Conservation (phyloP, 1,140 invertebrate species). For the Pseudomyrmex dendroicus region DNA sequence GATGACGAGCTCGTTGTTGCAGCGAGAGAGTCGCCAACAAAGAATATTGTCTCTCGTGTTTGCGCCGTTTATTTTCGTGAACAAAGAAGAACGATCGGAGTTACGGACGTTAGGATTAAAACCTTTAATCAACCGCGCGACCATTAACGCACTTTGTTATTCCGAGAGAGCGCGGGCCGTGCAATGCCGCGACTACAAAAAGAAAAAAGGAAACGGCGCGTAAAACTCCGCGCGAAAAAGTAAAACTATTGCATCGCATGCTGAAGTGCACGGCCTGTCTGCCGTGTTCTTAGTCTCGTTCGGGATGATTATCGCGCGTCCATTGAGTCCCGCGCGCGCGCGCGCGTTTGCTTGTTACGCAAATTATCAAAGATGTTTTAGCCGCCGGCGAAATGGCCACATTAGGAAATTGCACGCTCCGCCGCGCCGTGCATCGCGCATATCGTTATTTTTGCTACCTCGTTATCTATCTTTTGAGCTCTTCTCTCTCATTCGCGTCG, state of each 20-base stretch:
- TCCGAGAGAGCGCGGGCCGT: background rate
- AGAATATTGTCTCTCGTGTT: slow-evolving; percentile 29
- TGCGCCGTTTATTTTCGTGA: too few species aligned
- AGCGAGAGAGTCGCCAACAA: slow-evolving; percentile 4
- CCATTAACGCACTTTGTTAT: slow-evolving; percentile 43
- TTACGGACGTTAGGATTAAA: slow-evolving; percentile 38
- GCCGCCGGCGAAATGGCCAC: slow-evolving; percentile 57
- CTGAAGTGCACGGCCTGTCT: slow-evolving; percentile 9
- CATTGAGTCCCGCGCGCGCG: slow-evolving; percentile 51
- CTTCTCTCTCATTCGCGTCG: slow-evolving; percentile 36
- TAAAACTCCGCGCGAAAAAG: slow-evolving; percentile 22
- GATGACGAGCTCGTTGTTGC: background rate
- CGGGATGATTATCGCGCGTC: slow-evolving; percentile 58
- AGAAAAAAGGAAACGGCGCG: background rate
- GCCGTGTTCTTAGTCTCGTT: slow-evolving; percentile 15
- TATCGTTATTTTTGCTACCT: slow-evolving; percentile 54
- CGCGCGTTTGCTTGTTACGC: slow-evolving; percentile 25
- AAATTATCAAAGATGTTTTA: slow-evolving; percentile 74
- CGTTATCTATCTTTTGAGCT: slow-evolving; percentile 53
- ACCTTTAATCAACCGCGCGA: slow-evolving; percentile 49
- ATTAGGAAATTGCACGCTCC: slow-evolving; percentile 72
- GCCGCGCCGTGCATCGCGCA: background rate
- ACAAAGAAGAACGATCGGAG: background rate
- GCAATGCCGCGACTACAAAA: too few species aligned
- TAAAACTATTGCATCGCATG: slow-evolving; percentile 25